A percentile compares a stretch with the other conserved stretches of the same genome.
These are phyloP conservation scores for Mastomys natalensis DNA, from an alignment of 2,113 vertebrate genomes.

Conservation along the genomic window DNA sequence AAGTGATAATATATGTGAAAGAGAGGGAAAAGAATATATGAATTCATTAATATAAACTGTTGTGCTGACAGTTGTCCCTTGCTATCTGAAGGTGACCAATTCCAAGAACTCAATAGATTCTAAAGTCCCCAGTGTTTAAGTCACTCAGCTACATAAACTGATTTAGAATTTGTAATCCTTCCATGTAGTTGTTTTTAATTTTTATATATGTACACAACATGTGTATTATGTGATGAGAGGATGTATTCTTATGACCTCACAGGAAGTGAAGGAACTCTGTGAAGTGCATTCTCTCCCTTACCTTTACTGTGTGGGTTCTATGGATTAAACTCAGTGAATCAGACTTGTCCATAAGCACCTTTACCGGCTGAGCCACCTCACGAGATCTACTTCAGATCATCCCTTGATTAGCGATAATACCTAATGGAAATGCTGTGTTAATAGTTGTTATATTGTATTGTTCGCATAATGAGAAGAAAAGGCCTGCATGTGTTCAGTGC, in stretches of 20 bases:
- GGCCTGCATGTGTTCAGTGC: not conserved
- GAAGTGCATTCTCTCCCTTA: not conserved
- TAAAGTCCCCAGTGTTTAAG: not conserved
- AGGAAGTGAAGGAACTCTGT: too few species aligned
- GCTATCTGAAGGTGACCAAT: not conserved
- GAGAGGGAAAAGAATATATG: not conserved
- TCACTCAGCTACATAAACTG: not conserved
- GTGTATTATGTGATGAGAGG: too few species aligned
- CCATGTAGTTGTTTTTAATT: too few species aligned
- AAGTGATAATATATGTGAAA: not conserved
- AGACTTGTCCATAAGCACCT: too few species aligned
- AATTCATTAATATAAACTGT: constrained; percentile 21
- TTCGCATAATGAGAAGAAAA: not conserved
- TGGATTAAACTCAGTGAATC: not conserved
- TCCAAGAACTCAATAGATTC: not conserved
- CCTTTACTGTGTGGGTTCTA: not conserved
- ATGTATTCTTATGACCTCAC: not conserved
- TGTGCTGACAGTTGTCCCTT: not conserved
- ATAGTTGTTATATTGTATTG: too few species aligned
- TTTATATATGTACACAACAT: not conserved
- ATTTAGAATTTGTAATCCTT: too few species aligned
- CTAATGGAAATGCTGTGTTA: not conserved
- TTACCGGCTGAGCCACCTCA: not conserved
- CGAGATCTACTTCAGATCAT: not conserved
- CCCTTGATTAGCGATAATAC: not conserved